A percentile compares a stretch with the other conserved stretches of the same genome.
phyloP scores from a whole-genome alignment of 2,113 vertebrate genomes.

The Nyctereutes procyonoides region DNA sequence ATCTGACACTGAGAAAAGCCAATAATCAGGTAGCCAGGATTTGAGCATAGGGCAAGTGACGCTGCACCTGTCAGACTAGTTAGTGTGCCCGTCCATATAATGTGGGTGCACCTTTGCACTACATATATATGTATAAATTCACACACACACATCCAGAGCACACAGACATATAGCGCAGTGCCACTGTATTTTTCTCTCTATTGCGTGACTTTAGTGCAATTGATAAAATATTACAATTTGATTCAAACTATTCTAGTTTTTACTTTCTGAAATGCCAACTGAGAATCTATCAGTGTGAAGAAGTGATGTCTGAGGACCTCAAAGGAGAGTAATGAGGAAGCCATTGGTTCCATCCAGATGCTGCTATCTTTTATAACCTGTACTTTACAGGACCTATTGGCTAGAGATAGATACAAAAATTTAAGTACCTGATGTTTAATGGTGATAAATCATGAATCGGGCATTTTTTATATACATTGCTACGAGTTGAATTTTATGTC shows the following conservation, averaged over 20 bases:
- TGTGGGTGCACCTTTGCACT: background rate
- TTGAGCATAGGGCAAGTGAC: background rate
- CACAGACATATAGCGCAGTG: background rate
- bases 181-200: background rate
- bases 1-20: background rate
- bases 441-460: background rate
- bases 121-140: background rate
- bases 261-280: background rate
- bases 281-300: background rate
- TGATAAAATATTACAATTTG: background rate
- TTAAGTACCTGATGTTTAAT: background rate
- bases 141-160: background rate
- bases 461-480: background rate
- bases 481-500: background rate
- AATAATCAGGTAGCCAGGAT: background rate
- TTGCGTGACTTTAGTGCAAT: background rate
- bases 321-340: background rate
- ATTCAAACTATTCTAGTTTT: background rate
- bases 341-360: background rate
- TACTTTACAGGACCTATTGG: background rate
- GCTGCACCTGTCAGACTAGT: background rate
- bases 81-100: background rate
- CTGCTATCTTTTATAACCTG: background rate
- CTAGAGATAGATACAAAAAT: background rate
- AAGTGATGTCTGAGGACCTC: background rate